Evolutionary conservation across 1,140 invertebrate genomes (phyloP).

Genomic region (Ridgeia piscesae): DNA sequence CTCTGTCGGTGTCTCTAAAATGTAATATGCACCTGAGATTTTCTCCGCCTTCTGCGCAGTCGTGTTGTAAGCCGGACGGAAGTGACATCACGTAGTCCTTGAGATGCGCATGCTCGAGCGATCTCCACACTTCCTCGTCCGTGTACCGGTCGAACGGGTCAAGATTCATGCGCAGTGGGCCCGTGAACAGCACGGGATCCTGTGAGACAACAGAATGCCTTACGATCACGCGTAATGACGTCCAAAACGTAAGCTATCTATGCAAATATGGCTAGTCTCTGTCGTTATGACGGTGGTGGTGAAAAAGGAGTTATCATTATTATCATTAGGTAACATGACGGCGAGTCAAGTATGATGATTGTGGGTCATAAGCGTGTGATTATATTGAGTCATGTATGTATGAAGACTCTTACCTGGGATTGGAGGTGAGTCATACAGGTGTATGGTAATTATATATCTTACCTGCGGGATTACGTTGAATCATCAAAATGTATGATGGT

Average conservation of each 20-base stretch:
- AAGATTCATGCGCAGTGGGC: slow-evolving; percentile 46
- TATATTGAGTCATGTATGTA: too few species aligned
- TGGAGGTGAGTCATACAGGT: too few species aligned
- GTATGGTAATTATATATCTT: too few species aligned
- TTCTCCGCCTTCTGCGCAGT: slow-evolving; percentile 31
- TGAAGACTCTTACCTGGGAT: too few species aligned
- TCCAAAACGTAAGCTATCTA: background rate
- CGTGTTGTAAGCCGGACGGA: slow-evolving; percentile 24
- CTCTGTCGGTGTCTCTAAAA: too few species aligned
- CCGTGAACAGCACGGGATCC: slow-evolving; percentile 52
- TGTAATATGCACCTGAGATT: slow-evolving; percentile 54
- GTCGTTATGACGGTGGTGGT: too few species aligned
- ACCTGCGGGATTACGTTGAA: too few species aligned
- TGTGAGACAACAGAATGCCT: background rate
- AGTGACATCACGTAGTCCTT: slow-evolving; percentile 42
- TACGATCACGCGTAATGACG: background rate
- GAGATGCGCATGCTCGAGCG: slow-evolving; percentile 46
- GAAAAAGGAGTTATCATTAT: too few species aligned
- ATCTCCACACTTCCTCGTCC: slow-evolving; percentile 47
- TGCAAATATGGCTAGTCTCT: background rate
- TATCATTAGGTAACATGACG: too few species aligned
- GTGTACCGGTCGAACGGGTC: slow-evolving; percentile 48
- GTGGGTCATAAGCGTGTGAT: too few species aligned
- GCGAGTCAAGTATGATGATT: too few species aligned
- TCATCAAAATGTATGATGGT: too few species aligned